A percentile compares a stretch with the other conserved stretches of the same genome.
Evolutionary conservation across 2,113 vertebrate species (phyloP).

Genomic region (Dicaeum eximium): DNA sequence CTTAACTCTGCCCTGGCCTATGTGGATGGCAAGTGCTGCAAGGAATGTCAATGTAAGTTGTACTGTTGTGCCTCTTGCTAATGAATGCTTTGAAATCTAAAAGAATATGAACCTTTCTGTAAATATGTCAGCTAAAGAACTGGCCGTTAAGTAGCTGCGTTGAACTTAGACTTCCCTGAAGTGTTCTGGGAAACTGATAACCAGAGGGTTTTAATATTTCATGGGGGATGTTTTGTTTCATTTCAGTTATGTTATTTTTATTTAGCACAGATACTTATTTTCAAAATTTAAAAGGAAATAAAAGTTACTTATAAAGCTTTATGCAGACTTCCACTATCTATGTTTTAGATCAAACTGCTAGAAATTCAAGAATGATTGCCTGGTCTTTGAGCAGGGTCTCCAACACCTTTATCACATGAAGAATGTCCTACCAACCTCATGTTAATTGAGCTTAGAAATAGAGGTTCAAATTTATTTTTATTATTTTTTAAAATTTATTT

Average conservation of each 20-base stretch:
- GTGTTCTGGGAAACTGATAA: neutral
- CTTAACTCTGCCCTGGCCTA: slow-evolving; percentile 82
- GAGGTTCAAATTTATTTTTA: neutral
- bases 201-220: neutral
- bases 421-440: neutral
- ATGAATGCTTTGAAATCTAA: neutral
- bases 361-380: neutral
- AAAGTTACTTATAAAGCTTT: neutral
- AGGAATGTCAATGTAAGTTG: slow-evolving; percentile 92
- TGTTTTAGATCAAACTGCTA: neutral
- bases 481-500: no score
- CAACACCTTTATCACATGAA: neutral
- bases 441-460: neutral
- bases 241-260: neutral
- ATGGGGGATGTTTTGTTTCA: neutral
- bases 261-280: neutral
- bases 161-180: neutral
- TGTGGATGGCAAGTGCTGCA: slow-evolving; percentile 91
- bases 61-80: neutral
- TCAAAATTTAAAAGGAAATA: neutral
- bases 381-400: neutral
- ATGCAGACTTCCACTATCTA: neutral
- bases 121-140: neutral
- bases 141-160: neutral
- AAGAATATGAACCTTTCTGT: neutral